phyloP scores from a whole-genome alignment of 1,140 invertebrate genomes.

The Tetramorium simillimum region DNA sequence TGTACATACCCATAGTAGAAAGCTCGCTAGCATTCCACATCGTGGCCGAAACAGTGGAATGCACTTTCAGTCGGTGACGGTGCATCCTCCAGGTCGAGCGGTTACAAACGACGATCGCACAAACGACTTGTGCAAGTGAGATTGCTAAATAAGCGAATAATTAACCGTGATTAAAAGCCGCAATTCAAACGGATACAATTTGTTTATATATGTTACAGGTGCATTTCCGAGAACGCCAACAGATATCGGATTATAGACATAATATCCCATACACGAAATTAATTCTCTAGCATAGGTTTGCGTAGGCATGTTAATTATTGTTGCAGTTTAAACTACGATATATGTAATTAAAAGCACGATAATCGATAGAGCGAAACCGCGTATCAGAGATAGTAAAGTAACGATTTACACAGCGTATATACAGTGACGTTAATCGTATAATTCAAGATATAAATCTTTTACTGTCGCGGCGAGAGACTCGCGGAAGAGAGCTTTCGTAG shows the following conservation, averaged over 20 bases:
- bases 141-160: conserved; percentile 50
- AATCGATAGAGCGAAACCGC: neutral
- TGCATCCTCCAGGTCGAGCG: conserved; percentile 15
- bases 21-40: conserved; percentile 63
- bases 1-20: conserved; percentile 51
- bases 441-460: neutral
- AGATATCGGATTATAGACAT: neutral
- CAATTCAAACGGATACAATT: conserved; percentile 50
- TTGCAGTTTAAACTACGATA: too few species aligned
- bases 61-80: conserved; percentile 69
- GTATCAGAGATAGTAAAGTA: neutral
- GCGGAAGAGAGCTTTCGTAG: neutral
- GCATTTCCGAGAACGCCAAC: neutral
- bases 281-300: neutral
- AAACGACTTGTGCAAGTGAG: conserved; percentile 19
- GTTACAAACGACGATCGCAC: conserved; percentile 12
- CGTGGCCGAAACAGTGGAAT: conserved; percentile 77
- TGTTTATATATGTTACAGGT: conserved; percentile 61
- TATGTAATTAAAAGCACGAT: too few species aligned
- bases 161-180: conserved; percentile 59
- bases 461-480: neutral
- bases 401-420: neutral
- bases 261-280: neutral
- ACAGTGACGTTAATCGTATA: neutral
- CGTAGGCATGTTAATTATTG: neutral